Evolutionary conservation across 1,140 invertebrate species (phyloP).

Genomic region (Caerostris darwini): DNA sequence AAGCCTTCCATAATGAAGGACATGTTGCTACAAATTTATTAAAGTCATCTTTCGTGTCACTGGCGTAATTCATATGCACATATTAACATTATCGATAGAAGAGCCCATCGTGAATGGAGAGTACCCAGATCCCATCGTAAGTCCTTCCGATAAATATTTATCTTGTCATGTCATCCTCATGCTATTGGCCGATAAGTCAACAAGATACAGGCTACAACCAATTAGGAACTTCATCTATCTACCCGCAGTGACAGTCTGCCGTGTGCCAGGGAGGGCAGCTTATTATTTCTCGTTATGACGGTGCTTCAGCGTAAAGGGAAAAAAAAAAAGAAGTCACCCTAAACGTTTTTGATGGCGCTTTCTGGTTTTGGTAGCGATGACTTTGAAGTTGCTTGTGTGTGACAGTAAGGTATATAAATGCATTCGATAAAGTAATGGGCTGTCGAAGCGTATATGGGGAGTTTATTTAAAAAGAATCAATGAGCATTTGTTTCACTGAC

Average conservation of each 20-base stretch:
- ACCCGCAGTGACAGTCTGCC: conserved; percentile 2
- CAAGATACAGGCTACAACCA: conserved; percentile 60
- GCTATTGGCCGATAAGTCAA: conserved; percentile 56
- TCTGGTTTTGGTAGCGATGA: neutral
- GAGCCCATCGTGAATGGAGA: conserved; percentile 12
- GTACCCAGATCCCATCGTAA: conserved; percentile 41
- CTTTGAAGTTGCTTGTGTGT: neutral
- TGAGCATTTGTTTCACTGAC: too few species aligned
- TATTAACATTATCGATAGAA: conserved; percentile 50
- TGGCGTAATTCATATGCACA: conserved; percentile 27
- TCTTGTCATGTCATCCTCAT: conserved; percentile 64
- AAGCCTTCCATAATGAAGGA: conserved; percentile 6
- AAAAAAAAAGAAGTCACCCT: neutral
- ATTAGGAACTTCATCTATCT: conserved; percentile 64
- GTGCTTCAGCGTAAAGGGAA: too few species aligned
- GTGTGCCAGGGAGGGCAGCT: neutral
- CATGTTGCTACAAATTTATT: neutral
- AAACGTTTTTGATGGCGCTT: conserved; percentile 13
- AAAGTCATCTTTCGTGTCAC: conserved; percentile 12
- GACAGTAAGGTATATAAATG: neutral
- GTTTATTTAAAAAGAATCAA: neutral
- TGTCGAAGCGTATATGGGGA: neutral
- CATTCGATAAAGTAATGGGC: neutral
- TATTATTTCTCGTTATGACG: conserved; percentile 16
- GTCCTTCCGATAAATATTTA: conserved; percentile 61